Base-by-base conservation (phyloP, 2,888 invertebrate genomes). In the Philereme transversata region DNA sequence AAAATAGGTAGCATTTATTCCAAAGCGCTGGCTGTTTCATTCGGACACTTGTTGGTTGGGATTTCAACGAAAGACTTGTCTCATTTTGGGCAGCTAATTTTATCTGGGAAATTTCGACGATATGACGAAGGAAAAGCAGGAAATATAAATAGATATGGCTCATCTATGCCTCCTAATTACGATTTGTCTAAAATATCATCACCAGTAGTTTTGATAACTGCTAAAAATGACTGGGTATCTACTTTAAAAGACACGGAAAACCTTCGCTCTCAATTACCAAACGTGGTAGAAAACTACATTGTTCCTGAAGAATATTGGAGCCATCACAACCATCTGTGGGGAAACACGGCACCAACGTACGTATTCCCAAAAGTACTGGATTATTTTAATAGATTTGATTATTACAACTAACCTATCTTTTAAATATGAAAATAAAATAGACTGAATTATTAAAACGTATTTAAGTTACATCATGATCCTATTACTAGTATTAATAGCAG, bases 211-310 rank as follows among this genome's bases (percentile, higher is more conserved):
- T 66, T 93, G n/a, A 76, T 92, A 41, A 79, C 78, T 62, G 87
- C 81, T 3, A 53, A 72, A 53, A 94, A 94, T 58, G 97, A 97
- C 79, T 93, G 93, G 90, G 73, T 97, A 4, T 94, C 96, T 4
- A 82, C 92, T 33, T 76, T 93, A 38, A 80, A 92, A 77, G 95
- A 95, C 63, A 92, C 94, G 0, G 76, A 92, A 46, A 88, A 87
- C 6, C 78, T 95, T 54, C 85, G 86, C 7, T 81, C 86, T 0
- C 87, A 88, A 62, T 78, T 96, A 47, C 93, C 93, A 5, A 94
- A 94, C 75, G 83, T 94, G 5, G 74, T 94, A 38, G 94, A 94
- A 66, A 93, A 93, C 72, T 94, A 94, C 72, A 74, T 94, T 38
- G 93, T 95, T 45, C 93, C 94, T 0, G 86, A 93, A 72, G 82